phyloP scores from a whole-genome alignment of 2,888 invertebrate species.

The Gastracanthus pulcherrimus region DNA sequence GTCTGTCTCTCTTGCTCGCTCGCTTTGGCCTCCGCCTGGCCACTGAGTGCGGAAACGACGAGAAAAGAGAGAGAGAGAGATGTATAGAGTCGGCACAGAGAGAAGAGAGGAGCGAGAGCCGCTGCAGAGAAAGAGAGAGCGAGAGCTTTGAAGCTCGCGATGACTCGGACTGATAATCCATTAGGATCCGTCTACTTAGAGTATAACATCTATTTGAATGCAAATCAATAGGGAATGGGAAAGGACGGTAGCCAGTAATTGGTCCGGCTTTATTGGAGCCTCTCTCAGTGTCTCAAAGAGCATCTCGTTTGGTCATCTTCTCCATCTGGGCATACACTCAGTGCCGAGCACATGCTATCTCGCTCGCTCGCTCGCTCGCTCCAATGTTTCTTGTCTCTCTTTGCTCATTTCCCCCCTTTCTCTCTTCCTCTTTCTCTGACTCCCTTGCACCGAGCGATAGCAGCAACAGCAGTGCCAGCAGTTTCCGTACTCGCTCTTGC shows the following conservation, averaged over 20 bases:
- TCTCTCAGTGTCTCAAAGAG: slow-evolving; percentile 75
- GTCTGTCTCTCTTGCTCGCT: slow-evolving; percentile 51
- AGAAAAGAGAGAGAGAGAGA: slow-evolving; percentile 36
- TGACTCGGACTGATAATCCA: slow-evolving; percentile 78
- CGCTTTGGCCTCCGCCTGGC: too few species aligned
- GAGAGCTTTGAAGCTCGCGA: slow-evolving; percentile 76
- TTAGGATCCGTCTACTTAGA: slow-evolving; percentile 78
- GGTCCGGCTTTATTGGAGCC: slow-evolving; percentile 77
- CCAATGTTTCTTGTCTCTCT: slow-evolving; percentile 29
- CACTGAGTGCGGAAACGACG: slow-evolving; percentile 60
- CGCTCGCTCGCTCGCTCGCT: slow-evolving; percentile 54
- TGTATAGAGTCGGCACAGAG: slow-evolving; percentile 61
- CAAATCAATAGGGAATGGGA: slow-evolving; percentile 77
- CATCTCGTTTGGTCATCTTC: slow-evolving; percentile 77
- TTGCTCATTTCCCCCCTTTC: slow-evolving; percentile 49
- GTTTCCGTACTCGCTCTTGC: slow-evolving; percentile 54
- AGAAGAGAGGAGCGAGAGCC: slow-evolving; percentile 35
- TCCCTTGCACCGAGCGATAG: slow-evolving; percentile 46
- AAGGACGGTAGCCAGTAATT: slow-evolving; percentile 73
- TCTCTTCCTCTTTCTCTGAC: slow-evolving; percentile 57
- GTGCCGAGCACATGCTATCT: slow-evolving; percentile 15
- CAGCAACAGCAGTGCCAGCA: background rate
- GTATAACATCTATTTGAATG: slow-evolving; percentile 78
- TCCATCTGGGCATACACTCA: slow-evolving; percentile 61
- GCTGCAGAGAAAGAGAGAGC: slow-evolving; percentile 64